Evolutionary conservation across 2,888 invertebrate species (phyloP).

Genomic region (Hirtodrosophila cameraria): DNA sequence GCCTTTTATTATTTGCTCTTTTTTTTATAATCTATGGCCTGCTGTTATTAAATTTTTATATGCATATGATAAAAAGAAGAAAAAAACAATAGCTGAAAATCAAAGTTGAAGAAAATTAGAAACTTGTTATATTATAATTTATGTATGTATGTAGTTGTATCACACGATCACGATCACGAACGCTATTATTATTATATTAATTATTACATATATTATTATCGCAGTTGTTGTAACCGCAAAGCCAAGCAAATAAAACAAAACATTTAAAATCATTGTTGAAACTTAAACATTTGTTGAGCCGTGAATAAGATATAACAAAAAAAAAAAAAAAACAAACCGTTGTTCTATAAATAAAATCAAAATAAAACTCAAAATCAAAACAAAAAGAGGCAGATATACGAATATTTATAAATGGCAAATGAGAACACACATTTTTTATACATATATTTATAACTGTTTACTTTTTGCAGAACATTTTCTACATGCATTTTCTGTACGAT

Average conservation of each 20-base stretch:
- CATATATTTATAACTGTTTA: slow-evolving; percentile 37
- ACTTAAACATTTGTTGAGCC: slow-evolving; percentile 42
- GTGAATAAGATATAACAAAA: slow-evolving; percentile 10
- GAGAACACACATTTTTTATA: slow-evolving; percentile 12
- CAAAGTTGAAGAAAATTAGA: slow-evolving; percentile 10
- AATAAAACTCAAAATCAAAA: slow-evolving; percentile 2
- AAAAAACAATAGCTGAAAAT: slow-evolving; percentile 8
- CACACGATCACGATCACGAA: slow-evolving; percentile 24
- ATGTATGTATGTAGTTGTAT: slow-evolving; percentile 34
- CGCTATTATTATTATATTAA: slow-evolving; percentile 39
- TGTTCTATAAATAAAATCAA: not conserved
- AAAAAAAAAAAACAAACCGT: slow-evolving; percentile 5
- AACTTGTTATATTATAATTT: slow-evolving; percentile 63
- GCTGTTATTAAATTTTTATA: slow-evolving; percentile 48
- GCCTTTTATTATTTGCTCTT: not conserved
- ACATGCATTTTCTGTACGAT: slow-evolving; percentile 28
- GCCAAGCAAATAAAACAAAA: slow-evolving; percentile 52
- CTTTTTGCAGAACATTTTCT: slow-evolving; percentile 26
- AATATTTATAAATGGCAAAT: slow-evolving; percentile 5
- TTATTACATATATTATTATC: slow-evolving; percentile 23
- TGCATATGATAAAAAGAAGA: slow-evolving; percentile 10
- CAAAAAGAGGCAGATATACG: slow-evolving; percentile 25
- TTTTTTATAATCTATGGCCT: slow-evolving; percentile 36
- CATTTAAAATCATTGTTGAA: slow-evolving; percentile 54
- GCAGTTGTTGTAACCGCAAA: slow-evolving; percentile 52